Conservation (phyloP, 2,113 vertebrate genomes). For the Rhinolophus ferrumequinum region DNA sequence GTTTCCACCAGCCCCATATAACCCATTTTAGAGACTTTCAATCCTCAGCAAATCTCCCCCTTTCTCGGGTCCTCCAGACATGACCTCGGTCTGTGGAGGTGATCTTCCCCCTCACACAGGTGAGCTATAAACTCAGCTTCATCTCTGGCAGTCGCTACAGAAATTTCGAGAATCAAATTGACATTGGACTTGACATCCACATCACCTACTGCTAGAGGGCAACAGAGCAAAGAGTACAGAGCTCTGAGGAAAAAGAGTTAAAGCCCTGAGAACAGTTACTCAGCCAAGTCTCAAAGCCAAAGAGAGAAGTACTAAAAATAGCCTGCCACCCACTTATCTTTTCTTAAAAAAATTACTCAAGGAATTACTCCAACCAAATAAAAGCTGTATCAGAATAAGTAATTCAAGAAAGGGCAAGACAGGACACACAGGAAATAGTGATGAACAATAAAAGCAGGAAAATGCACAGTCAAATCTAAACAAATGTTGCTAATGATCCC, state of each 20-base stretch:
- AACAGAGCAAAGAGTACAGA: not conserved
- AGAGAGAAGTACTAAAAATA: slow-evolving; percentile 66
- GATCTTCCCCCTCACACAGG: not conserved
- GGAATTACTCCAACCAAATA: slow-evolving; percentile 68
- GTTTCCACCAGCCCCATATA: not conserved
- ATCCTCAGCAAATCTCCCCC: not conserved
- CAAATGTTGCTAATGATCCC: not conserved
- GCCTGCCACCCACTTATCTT: not conserved
- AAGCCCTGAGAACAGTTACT: not conserved
- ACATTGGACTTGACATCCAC: not conserved
- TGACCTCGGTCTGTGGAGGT: not conserved
- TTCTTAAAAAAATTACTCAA: slow-evolving; percentile 59
- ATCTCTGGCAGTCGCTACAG: not conserved
- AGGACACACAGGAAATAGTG: not conserved
- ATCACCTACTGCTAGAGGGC: not conserved
- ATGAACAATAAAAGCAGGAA: not conserved
- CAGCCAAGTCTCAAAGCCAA: slow-evolving; percentile 42
- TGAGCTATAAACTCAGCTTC: not conserved
- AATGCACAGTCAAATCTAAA: not conserved
- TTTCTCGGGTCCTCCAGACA: not conserved
- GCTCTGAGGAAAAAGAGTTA: slow-evolving; percentile 17
- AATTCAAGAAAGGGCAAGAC: slow-evolving; percentile 43
- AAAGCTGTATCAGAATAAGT: slow-evolving; percentile 49
- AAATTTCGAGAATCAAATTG: not conserved
- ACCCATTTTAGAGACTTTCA: not conserved